Evolutionary conservation across 2,797 vertebrate species (phyloP), one percentile per base, ranked within the genome.

Genomic region (Acanthurus tractus): DNA sequence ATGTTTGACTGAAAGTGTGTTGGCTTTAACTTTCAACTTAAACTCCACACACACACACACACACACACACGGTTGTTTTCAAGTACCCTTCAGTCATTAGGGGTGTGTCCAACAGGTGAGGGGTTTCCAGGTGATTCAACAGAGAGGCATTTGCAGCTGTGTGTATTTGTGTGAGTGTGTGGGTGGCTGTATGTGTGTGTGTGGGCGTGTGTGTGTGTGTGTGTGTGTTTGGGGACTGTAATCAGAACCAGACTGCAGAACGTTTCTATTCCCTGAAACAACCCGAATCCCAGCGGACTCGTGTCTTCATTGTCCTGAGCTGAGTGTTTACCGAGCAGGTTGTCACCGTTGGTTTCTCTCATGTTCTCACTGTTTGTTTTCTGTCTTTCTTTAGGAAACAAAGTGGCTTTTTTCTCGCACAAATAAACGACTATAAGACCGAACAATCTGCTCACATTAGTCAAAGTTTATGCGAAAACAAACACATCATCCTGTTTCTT

Each of bases 101-200:
- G 12, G 58, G 56, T 4, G 36, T 53, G 54, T 65, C 20, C 13
- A 1, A 54, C 76, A 79, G 69, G 77, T 81, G 71, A 64, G 34
- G 77, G 71, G 62, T 12, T 56, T 73, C 36, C 61, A 76, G 73
- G 65, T 77, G 82, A 79, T 64, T 82, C 74, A 73, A 2, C 58
- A 10, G 0, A 42, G 61, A 76, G 68, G 57, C 20, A 82, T 80
- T 40, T 77, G 66, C 57, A 68, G 62, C 15, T 34, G 22, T 57
- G 65, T 36, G 53, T 63, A 52, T 67, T 46, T 65, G 50, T 67
- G 22, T 67, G 40, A 29, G 29, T 29, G 5, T 29, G 29, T 29
- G 29, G 29, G 29, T 29, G 29, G 29, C 5, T 66, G 50, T 63
- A 44, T 55, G 45, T 46, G 17, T 46, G 45, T 46, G 48, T 22